Conservation (phyloP, 1,140 invertebrate genomes). For the Patella vulgata region DNA sequence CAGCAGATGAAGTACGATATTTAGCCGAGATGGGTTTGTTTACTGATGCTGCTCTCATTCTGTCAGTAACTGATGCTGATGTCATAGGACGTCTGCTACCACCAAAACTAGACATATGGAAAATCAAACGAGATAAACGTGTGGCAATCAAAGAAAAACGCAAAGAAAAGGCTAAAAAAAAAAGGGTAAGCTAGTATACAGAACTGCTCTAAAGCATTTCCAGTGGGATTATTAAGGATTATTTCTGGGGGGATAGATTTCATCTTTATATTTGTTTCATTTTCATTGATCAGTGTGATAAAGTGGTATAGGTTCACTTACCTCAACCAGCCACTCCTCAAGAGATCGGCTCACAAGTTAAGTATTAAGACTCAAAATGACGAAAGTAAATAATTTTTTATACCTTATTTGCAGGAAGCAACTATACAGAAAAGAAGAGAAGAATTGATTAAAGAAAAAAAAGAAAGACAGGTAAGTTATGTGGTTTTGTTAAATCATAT, state of each 20-base stretch:
- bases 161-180: conserved; percentile 62
- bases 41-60: conserved; percentile 61
- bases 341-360: too few relatives aligned
- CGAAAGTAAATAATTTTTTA: not conserved
- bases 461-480: conserved; percentile 9
- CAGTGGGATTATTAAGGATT: too few relatives aligned
- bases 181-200: conserved; percentile 57
- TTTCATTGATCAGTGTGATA: too few relatives aligned
- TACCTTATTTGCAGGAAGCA: conserved; percentile 27
- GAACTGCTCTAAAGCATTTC: too few relatives aligned
- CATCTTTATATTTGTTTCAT: too few relatives aligned
- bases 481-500: too few relatives aligned
- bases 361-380: too few relatives aligned
- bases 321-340: too few relatives aligned
- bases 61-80: conserved; percentile 59
- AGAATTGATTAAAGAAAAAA: conserved; percentile 30
- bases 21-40: conserved; percentile 63
- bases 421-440: conserved; percentile 42
- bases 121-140: conserved; percentile 56
- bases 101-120: conserved; percentile 64
- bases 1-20: conserved; percentile 59
- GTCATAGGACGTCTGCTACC: conserved; percentile 63
- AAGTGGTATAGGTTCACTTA: too few relatives aligned
- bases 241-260: too few relatives aligned
- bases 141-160: conserved; percentile 53